phyloP scores from a whole-genome alignment of 2,888 invertebrate species.

The Pocota personata region DNA sequence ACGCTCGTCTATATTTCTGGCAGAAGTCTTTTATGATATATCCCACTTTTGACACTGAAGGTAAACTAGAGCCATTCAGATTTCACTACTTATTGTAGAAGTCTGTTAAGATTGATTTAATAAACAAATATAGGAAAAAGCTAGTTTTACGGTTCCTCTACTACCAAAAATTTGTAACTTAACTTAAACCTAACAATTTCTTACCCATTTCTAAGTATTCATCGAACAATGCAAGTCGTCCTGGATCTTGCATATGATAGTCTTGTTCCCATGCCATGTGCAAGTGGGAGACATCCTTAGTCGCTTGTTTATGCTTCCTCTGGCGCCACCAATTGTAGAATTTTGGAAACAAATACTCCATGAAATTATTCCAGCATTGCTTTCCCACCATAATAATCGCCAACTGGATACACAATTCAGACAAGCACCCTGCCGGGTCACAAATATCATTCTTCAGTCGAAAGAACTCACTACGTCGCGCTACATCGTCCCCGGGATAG shows the following conservation, averaged over 20 bases:
- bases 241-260: slow-evolving; percentile 95
- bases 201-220: slow-evolving; percentile 99
- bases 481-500: slow-evolving; percentile 92
- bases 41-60: too few species aligned
- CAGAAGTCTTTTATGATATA: too few species aligned
- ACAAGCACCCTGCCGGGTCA: slow-evolving; percentile 96
- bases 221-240: slow-evolving; percentile 94
- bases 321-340: slow-evolving; percentile 96
- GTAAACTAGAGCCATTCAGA: too few species aligned
- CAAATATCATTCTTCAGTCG: slow-evolving; percentile 93
- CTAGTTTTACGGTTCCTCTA: neutral
- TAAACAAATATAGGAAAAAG: too few species aligned
- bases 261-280: slow-evolving; percentile 97
- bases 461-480: slow-evolving; percentile 89
- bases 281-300: slow-evolving; percentile 88
- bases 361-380: slow-evolving; percentile 95
- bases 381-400: slow-evolving; percentile 98
- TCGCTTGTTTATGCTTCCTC: slow-evolving; percentile 89
- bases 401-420: slow-evolving; percentile 94
- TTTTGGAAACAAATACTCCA: slow-evolving; percentile 94
- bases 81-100: too few species aligned
- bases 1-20: too few species aligned
- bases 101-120: too few species aligned
- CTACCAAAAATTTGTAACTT: neutral
- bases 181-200: slow-evolving; percentile 77